phyloP scores from a whole-genome alignment of 2,797 vertebrate genomes.

The Anguilla obscura region DNA sequence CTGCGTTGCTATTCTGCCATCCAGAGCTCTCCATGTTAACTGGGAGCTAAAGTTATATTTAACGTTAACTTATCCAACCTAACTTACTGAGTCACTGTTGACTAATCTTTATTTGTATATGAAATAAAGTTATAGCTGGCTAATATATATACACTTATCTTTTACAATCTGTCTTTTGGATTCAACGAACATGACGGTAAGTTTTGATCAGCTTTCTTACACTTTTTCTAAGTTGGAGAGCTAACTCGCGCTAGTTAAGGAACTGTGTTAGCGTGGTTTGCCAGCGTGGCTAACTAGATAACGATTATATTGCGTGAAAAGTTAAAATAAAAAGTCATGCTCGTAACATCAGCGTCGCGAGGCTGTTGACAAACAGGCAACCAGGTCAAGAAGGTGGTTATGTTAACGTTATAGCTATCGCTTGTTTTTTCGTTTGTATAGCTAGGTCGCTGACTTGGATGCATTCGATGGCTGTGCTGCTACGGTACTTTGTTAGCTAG shows the following conservation, averaged over 20 bases:
- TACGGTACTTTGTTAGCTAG: not conserved
- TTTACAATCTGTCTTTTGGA: conserved; percentile 54
- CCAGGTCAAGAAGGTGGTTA: not conserved
- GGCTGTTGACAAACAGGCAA: not conserved
- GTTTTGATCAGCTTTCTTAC: conserved; percentile 35
- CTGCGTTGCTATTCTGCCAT: not conserved
- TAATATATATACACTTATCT: conserved; percentile 25
- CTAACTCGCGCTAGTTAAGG: not conserved
- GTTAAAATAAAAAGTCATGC: not conserved
- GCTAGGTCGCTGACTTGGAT: not conserved
- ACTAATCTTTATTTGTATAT: not conserved
- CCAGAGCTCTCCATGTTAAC: not conserved
- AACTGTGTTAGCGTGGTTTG: not conserved
- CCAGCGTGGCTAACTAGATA: not conserved
- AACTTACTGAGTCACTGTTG: not conserved
- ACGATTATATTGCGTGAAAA: not conserved
- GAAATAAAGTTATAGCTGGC: conserved; percentile 29
- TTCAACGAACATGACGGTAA: conserved; percentile 74
- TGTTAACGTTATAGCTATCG: not conserved
- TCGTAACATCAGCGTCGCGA: not conserved
- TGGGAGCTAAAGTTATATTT: not conserved
- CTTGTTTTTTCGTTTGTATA: not conserved
- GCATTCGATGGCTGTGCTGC: not conserved
- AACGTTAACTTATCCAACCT: not conserved
- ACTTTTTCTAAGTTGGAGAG: not conserved